Evolutionary conservation across 1,140 invertebrate species (phyloP).

Genomic region (Apis mellifera): Amel_HAv3.1 CM009934.2:6208001-6208500

Average conservation of each 20-base stretch:
- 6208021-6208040: no score
- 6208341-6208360: slow-evolving; percentile 55
- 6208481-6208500: background rate
- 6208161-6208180: no score
- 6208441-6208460: background rate
- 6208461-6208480: slow-evolving; percentile 12
- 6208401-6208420: no score
- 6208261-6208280: slow-evolving; percentile 49
- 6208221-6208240: slow-evolving; percentile 56
- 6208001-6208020: no score
- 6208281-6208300: slow-evolving; percentile 62
- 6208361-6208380: slow-evolving; percentile 30
- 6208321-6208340: slow-evolving; percentile 56
- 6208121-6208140: no score
- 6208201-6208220: slow-evolving; percentile 5
- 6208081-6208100: no score
- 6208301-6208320: slow-evolving; percentile 34
- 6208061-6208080: no score
- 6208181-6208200: no score
- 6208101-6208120: no score
- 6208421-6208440: background rate
- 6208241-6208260: slow-evolving; percentile 57
- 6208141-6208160: no score
- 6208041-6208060: no score
- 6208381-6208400: background rate